Base-by-base conservation (phyloP, 2,888 invertebrate species). In the Heliconius charithonia region DNA sequence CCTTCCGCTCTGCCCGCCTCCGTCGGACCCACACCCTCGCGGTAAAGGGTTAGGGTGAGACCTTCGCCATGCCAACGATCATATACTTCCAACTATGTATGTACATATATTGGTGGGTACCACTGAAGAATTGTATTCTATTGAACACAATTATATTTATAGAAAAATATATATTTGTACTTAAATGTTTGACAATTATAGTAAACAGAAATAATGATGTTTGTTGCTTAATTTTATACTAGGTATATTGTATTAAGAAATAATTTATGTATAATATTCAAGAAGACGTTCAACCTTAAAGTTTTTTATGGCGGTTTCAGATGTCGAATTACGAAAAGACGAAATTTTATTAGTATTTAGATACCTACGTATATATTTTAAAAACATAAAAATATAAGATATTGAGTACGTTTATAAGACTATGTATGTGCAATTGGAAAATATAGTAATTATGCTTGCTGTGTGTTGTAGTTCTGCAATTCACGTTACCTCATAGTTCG, bases 31-130 rank as follows among this genome's bases (percentile, higher is more conserved):
- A 88, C 87, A 88, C 91, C 89, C 85, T 86, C 86, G 84, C 86
- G 84, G 85, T 87, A 94, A 95, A 94, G 94, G 94, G 94, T 95
- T 95, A 94, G 92, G 90, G 88, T 90, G 88, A 88, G 87, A 90
- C 92, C 93, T 92, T 92, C 90, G 85, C 83, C 76, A 82, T 83
- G 78, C 82, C 75, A 71, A 70, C 63, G 71, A 62, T 74, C 67
- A 76, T 70, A 37, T 74, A 69, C 69, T 45, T 16, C n/a, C 41
- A 75, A 62, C 45, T 69, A 27, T 62, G 16, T 73, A 75, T 69
- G 41, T 65, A 72, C 29, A 56, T n/a, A n/a, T n/a, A 10, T 59
- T 6, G 59, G 0, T 65, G 87, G 86, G 79, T 81, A 71, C 22
- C n/a, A 4, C 56, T 56, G n/a, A 1, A 51, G 27, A 29, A 27